phyloP scores from a whole-genome alignment of 2,888 invertebrate genomes.

The Thera obeliscata region DNA sequence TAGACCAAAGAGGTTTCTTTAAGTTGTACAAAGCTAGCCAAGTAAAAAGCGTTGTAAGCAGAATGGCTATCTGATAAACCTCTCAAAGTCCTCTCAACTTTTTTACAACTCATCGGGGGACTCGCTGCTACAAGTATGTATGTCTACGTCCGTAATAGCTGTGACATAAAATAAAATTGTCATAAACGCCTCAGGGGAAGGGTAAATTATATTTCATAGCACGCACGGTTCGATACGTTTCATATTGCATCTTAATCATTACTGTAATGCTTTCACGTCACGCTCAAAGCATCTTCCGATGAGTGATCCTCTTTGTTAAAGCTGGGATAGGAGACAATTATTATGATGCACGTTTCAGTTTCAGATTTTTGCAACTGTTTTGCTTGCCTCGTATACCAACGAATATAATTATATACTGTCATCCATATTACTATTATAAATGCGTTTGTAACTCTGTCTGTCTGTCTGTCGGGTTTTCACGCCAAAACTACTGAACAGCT shows the following conservation, averaged over 20 bases:
- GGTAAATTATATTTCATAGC: slow-evolving; percentile 31
- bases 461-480: no score
- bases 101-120: slow-evolving; percentile 60
- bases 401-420: no score
- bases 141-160: slow-evolving; percentile 46
- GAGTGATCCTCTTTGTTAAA: slow-evolving; percentile 7
- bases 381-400: neutral
- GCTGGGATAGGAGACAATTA: neutral
- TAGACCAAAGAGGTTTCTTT: slow-evolving; percentile 47
- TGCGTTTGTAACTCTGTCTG: no score
- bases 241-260: slow-evolving; percentile 28
- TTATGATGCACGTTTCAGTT: slow-evolving; percentile 3
- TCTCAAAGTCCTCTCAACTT: slow-evolving; percentile 54
- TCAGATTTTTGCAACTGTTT: neutral
- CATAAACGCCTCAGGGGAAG: slow-evolving; percentile 38
- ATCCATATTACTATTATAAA: no score
- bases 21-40: slow-evolving; percentile 54
- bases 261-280: slow-evolving; percentile 33
- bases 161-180: slow-evolving; percentile 40
- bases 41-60: slow-evolving; percentile 65
- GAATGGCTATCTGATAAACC: slow-evolving; percentile 66
- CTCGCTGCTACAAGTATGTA: slow-evolving; percentile 39
- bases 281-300: slow-evolving; percentile 8
- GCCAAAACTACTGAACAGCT: no score
- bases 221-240: slow-evolving; percentile 29